Base-by-base conservation (phyloP, 2,888 invertebrate genomes). In the Anaspis maculata region DNA sequence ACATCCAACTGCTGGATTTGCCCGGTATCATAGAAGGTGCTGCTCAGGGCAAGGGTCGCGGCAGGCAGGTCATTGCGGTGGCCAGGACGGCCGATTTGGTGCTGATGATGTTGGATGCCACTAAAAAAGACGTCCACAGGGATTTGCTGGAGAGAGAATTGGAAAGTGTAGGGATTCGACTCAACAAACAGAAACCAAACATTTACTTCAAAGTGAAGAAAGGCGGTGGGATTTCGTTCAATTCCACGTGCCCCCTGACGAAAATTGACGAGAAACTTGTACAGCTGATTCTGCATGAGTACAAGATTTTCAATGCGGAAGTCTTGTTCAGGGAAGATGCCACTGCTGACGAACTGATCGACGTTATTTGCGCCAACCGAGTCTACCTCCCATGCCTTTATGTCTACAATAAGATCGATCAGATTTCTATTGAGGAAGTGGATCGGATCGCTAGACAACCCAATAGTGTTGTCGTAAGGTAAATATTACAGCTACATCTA, bases 11-110 rank as follows among this genome's bases (percentile, higher is more conserved):
- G 42, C 77, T 98, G 0, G 98, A 98, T 77, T 76, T 98, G 61
- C 98, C 98, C 36, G 98, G 98, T 61, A 98, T 98, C 62, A 99
- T 98, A 63, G 98, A 99, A 73, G 98, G 98, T 37, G 98, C 98
- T 44, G 85, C 97, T 2, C 96, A 90, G 51, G 67, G 67, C 25
- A 67, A 67, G 49, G 67, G 67, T 35, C 56, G 67, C 50, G 67
- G 64, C 16, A 47, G 66, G 37, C 65, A 66, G 49, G 94, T 98
- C 6, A 98, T 99, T 62, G 96, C 98, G 9, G 98, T 99, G 5
- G 98, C 97, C 0, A 75, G 98, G 53, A 98, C 98, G 3, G 92
- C 97, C 0, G 98, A 98, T 68, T 70, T 98, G 50, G 92, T 98
- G 21, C 72, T 99, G 14, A 98, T 99, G 89, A 98, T 98, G 97